Conservation (phyloP, 2,113 vertebrate species). For the Ranitomeya imitator region DNA sequence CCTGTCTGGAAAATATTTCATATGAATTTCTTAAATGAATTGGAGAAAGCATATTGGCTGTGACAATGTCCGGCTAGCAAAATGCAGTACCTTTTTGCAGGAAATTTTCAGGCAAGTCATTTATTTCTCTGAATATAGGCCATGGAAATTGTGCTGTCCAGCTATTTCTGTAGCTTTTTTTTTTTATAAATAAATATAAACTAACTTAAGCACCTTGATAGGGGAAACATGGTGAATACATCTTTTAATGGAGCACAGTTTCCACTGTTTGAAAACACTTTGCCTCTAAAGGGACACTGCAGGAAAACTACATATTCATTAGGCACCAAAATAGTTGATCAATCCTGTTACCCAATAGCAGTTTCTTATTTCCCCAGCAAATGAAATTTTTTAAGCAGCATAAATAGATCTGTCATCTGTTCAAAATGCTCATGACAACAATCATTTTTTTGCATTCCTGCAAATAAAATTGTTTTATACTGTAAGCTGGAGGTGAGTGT, state of each 20-base stretch:
- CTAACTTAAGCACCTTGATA: conserved; percentile 82
- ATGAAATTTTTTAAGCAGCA: conserved; percentile 86
- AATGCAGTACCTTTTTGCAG: conserved; percentile 79
- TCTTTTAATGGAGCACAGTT: conserved; percentile 78
- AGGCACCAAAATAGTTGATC: conserved; percentile 81
- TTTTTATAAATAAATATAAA: conserved; percentile 65
- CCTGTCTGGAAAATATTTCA: conserved; percentile 77
- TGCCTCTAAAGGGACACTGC: conserved; percentile 83
- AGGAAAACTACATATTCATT: conserved; percentile 81
- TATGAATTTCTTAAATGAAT: conserved; percentile 81
- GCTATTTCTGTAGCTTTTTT: conserved; percentile 72
- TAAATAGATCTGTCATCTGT: conserved; percentile 95
- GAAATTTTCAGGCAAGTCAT: conserved; percentile 76
- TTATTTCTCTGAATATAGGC: conserved; percentile 79
- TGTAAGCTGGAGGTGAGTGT: conserved; percentile 99
- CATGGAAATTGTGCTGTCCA: conserved; percentile 82
- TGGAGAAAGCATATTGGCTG: conserved; percentile 79
- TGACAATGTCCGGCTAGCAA: conserved; percentile 82
- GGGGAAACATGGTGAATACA: conserved; percentile 82
- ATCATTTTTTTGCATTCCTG: conserved; percentile 99
- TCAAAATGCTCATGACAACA: conserved; percentile 98
- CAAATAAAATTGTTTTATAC: conserved; percentile 99
- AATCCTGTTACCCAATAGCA: conserved; percentile 79
- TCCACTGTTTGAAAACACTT: conserved; percentile 65
- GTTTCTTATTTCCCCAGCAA: conserved; percentile 85